These are phyloP conservation scores for Mycteria americana DNA, from an alignment of 2,797 vertebrate species.

Conservation along the genomic window DNA sequence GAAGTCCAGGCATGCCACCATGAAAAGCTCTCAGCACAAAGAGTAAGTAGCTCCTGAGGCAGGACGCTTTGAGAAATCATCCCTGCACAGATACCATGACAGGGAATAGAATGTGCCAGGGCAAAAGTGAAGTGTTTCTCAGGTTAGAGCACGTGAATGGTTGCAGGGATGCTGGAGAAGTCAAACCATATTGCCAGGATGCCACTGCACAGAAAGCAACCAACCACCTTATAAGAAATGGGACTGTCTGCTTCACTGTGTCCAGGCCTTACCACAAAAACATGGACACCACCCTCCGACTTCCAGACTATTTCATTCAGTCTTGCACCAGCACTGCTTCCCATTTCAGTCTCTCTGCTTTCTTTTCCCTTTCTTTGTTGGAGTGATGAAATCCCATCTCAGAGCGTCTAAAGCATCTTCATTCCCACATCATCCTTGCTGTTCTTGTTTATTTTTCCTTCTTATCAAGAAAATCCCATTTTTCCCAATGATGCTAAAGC, in stretches of 20 bases:
- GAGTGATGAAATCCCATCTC: not conserved
- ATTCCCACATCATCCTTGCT: not conserved
- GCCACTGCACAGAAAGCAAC: not conserved
- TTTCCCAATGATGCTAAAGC: not conserved
- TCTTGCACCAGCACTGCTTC: not conserved
- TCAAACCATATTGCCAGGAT: not conserved
- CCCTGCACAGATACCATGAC: not conserved
- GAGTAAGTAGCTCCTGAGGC: not conserved
- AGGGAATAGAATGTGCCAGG: not conserved
- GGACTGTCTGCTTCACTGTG: not conserved
- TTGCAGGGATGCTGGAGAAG: not conserved
- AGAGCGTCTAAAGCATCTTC: not conserved
- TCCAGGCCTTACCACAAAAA: not conserved
- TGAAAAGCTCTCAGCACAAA: not conserved
- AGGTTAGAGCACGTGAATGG: not conserved
- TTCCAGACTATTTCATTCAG: not conserved
- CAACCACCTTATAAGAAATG: not conserved
- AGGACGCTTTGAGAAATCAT: not conserved
- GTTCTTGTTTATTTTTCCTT: not conserved
- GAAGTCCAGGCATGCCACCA: not conserved
- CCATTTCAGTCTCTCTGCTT: not conserved
- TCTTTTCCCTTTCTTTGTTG: not conserved
- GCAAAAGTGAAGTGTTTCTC: not conserved
- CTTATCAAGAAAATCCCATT: not conserved
- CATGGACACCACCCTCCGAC: not conserved